Conservation (phyloP, 2,888 invertebrate species). For the Acronicta aceris region DNA sequence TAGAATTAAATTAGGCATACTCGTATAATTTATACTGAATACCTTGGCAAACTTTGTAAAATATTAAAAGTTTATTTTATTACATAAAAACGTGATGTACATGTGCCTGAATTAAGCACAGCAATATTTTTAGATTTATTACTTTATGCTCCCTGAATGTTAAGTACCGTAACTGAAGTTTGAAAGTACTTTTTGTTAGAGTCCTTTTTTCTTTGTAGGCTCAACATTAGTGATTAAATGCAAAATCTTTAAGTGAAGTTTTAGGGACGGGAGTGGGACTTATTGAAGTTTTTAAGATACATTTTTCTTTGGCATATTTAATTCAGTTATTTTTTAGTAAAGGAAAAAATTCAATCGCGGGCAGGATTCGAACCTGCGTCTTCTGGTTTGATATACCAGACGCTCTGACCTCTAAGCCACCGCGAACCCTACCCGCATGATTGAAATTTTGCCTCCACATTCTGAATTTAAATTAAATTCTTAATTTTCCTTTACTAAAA, state of each 20-base stretch:
- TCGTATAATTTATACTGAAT: neutral
- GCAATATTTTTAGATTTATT: conserved; percentile 49
- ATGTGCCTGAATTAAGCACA: conserved; percentile 13
- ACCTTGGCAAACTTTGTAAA: conserved; percentile 20
- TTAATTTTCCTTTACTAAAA: too few species aligned
- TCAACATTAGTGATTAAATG: conserved; percentile 8
- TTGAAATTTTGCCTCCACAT: too few species aligned
- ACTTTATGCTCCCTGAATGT: conserved; percentile 35
- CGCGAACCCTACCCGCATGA: too few species aligned
- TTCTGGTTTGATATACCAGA: too few species aligned
- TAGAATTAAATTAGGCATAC: conserved; percentile 26
- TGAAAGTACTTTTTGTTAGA: conserved; percentile 1
- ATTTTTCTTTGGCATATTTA: neutral
- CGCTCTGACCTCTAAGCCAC: too few species aligned
- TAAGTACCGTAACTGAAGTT: conserved; percentile 23
- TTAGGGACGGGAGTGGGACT: conserved; percentile 13
- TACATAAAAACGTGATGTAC: conserved; percentile 31
- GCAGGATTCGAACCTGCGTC: too few species aligned
- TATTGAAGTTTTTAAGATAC: conserved; percentile 2
- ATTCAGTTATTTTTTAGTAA: too few species aligned
- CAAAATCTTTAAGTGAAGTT: conserved; percentile 5
- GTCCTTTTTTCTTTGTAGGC: conserved; percentile 11
- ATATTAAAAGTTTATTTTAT: conserved; percentile 39
- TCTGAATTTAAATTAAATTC: too few species aligned
- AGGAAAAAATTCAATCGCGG: too few species aligned